Conservation (phyloP, 2,888 invertebrate genomes). For the Epirrita christyi region DNA sequence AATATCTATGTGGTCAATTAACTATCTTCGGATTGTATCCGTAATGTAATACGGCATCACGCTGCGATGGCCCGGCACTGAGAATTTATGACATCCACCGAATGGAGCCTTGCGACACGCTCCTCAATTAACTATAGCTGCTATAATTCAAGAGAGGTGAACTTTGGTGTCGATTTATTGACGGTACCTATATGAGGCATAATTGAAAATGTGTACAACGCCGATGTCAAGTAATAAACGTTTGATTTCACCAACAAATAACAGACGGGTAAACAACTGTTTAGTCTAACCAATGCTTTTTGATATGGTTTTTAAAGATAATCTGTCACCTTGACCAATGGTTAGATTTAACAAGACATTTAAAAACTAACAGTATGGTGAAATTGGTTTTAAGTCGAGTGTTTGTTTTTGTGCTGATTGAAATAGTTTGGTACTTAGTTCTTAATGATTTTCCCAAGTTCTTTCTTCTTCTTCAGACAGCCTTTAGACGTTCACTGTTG, state of each 20-base stretch:
- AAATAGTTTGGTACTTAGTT: no score
- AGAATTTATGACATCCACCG: conserved; percentile 38
- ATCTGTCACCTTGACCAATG: no score
- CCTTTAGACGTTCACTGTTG: no score
- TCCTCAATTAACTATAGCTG: conserved; percentile 38
- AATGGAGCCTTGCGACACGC: conserved; percentile 32
- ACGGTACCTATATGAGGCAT: background rate
- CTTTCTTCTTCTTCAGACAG: no score
- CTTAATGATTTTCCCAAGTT: no score
- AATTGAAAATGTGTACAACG: conserved; percentile 9
- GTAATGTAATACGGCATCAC: conserved; percentile 68
- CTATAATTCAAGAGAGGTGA: conserved; percentile 36
- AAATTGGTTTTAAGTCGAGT: no score
- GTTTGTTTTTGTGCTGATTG: no score
- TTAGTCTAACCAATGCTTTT: no score
- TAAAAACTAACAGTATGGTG: no score
- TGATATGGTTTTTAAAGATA: no score
- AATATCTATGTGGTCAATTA: conserved; percentile 67
- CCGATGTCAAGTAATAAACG: background rate
- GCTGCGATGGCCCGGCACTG: conserved; percentile 52
- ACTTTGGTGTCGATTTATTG: conserved; percentile 36
- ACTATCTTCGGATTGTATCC: conserved; percentile 46
- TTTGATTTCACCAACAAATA: background rate
- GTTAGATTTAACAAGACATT: no score
- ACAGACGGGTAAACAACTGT: no score